Evolutionary conservation across 1,140 invertebrate species (phyloP).

Genomic region (Pantala flavescens): DNA sequence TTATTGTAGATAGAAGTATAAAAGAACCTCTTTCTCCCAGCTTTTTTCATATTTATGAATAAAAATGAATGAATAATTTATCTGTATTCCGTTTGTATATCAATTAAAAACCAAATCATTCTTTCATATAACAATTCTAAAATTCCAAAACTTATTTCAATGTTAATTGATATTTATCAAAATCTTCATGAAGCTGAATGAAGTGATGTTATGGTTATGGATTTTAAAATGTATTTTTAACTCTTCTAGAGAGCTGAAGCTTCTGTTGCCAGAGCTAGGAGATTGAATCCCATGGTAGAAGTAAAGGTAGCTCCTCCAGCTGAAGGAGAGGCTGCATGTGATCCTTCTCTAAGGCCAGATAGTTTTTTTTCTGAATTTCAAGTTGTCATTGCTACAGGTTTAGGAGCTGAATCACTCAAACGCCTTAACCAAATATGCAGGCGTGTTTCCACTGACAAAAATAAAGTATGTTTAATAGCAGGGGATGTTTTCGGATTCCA

Average conservation of each 20-base stretch:
- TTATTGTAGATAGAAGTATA: conserved; percentile 17
- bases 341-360: conserved; percentile 36
- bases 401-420: conserved; percentile 55
- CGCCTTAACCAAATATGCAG: conserved; percentile 72
- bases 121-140: no score
- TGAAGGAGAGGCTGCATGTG: conserved; percentile 26
- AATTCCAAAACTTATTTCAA: no score
- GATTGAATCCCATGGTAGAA: conserved; percentile 87
- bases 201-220: conserved; percentile 12
- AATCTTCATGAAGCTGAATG: neutral
- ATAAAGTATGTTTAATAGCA: conserved; percentile 74
- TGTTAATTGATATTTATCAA: neutral
- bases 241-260: conserved; percentile 65
- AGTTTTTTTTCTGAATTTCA: conserved; percentile 71
- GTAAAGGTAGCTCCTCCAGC: conserved; percentile 53
- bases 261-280: conserved; percentile 61
- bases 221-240: neutral
- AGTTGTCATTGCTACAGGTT: conserved; percentile 72
- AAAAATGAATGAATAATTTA: no score
- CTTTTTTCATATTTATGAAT: no score
- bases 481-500: conserved; percentile 89
- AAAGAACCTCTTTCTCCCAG: no score
- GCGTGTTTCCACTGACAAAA: conserved; percentile 30
- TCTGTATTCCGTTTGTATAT: no score
- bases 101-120: no score